A percentile compares a stretch with the other conserved stretches of the same genome.
Evolutionary conservation across 2,797 vertebrate species (phyloP).

Genomic region (Leptatherina wallacei): DNA sequence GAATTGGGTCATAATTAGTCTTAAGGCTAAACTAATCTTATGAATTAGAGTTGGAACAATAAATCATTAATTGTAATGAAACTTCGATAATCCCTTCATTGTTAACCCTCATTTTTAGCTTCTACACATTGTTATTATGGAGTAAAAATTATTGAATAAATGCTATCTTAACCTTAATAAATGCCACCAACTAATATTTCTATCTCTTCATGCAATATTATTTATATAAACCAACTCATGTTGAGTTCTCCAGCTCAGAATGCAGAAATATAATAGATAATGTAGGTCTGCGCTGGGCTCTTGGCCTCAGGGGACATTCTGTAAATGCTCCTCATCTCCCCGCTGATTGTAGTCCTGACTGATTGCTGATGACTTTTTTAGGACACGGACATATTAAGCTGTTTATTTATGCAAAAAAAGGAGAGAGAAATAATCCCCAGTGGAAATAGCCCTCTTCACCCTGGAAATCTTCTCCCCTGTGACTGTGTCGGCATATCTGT

Average conservation of each 20-base stretch:
- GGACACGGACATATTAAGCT: conserved; percentile 86
- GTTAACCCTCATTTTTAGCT: background rate
- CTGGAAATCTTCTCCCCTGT: background rate
- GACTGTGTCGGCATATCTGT: conserved; percentile 47
- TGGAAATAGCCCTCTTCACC: conserved; percentile 60
- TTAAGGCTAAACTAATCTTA: background rate
- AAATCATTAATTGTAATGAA: background rate
- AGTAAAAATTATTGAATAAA: background rate
- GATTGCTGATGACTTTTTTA: conserved; percentile 96
- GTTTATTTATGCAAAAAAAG: conserved; percentile 80
- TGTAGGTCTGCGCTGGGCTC: conserved; percentile 60
- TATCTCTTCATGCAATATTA: conserved; percentile 12
- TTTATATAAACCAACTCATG: conserved; percentile 25
- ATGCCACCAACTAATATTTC: conserved; percentile 19
- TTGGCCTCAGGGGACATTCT: conserved; percentile 85
- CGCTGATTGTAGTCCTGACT: conserved; percentile 88
- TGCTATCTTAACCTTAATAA: conserved; percentile 11
- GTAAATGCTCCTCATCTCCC: conserved; percentile 86
- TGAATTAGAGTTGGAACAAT: conserved; percentile 12
- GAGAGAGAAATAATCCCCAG: conserved; percentile 37
- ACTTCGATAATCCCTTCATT: background rate
- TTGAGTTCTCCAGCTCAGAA: conserved; percentile 40
- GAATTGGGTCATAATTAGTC: conserved; percentile 29
- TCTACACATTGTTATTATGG: conserved; percentile 2
- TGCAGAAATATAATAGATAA: conserved; percentile 67